These are phyloP conservation scores for Acleris holmiana DNA, from an alignment of 2,888 invertebrate genomes.

Conservation along the genomic window DNA sequence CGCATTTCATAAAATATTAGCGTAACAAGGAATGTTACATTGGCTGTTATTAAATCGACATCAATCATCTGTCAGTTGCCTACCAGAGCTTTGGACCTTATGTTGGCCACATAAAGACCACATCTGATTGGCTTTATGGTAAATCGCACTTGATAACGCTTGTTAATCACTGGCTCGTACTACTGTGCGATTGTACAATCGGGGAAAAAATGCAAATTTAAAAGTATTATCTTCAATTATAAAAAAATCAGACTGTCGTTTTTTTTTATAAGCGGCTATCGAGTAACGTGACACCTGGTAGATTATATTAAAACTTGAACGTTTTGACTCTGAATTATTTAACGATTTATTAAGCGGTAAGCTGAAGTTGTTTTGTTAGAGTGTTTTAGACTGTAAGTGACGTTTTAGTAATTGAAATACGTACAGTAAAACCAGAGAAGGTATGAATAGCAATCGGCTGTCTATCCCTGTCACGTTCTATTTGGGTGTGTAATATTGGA, in stretches of 20 bases:
- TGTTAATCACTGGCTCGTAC: constrained; percentile 5
- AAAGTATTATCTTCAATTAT: neutral
- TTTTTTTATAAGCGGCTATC: neutral
- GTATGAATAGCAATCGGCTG: too few species aligned
- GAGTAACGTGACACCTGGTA: too few species aligned
- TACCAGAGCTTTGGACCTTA: neutral
- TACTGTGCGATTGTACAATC: constrained; percentile 3
- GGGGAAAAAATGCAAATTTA: neutral
- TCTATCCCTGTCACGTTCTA: too few species aligned
- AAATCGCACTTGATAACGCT: constrained; percentile 4
- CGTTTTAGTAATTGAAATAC: too few species aligned
- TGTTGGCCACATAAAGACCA: neutral
- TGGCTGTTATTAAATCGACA: constrained; percentile 27
- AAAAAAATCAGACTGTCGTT: neutral
- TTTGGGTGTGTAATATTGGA: too few species aligned
- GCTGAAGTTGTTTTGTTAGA: too few species aligned
- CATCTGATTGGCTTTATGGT: neutral
- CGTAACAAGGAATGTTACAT: constrained; percentile 30
- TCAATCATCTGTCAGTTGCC: constrained; percentile 34
- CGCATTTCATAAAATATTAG: constrained; percentile 12
- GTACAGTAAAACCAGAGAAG: too few species aligned
- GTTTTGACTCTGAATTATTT: too few species aligned
- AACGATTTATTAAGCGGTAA: too few species aligned
- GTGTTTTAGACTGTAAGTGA: too few species aligned
- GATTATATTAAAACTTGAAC: too few species aligned